phyloP scores from a whole-genome alignment of 1,140 invertebrate species.

The Thrips palmi region DNA sequence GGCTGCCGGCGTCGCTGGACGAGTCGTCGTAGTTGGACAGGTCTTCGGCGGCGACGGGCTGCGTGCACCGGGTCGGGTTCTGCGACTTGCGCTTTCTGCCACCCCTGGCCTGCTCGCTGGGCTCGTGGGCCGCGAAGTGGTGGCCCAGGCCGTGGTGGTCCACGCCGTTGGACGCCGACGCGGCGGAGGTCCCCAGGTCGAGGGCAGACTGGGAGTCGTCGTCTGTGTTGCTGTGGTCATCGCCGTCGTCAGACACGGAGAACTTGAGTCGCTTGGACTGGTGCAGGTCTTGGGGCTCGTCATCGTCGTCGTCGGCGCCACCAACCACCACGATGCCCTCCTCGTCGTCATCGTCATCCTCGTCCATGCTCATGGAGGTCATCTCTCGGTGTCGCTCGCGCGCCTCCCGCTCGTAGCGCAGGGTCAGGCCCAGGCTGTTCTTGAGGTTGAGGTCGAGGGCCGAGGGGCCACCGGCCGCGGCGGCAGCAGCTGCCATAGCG shows the following conservation, averaged over 20 bases:
- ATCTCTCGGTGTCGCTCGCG: conserved; percentile 7
- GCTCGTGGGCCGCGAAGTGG: too few species aligned
- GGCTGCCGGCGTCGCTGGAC: conserved; percentile 32
- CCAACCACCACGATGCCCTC: conserved; percentile 41
- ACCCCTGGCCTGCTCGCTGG: conserved; percentile 19
- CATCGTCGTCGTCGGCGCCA: conserved; percentile 43
- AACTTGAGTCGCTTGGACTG: conserved; percentile 39
- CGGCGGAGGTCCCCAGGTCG: too few species aligned
- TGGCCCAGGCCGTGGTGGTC: too few species aligned
- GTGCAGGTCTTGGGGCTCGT: conserved; percentile 25
- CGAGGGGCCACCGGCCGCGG: conserved; percentile 45
- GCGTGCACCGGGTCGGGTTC: conserved; percentile 69
- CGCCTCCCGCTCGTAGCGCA: conserved; percentile 27
- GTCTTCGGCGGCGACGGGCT: conserved; percentile 24
- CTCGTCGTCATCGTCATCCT: conserved; percentile 32
- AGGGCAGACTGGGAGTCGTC: too few species aligned
- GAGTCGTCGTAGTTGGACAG: conserved; percentile 43
- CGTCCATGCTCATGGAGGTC: conserved; percentile 24
- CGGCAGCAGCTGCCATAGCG: conserved; percentile 30
- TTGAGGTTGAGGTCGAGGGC: conserved; percentile 45
- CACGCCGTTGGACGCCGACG: too few species aligned
- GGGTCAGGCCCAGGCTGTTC: conserved; percentile 36
- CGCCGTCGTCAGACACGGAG: conserved; percentile 36
- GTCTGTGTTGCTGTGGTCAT: conserved; percentile 37
- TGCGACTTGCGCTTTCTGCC: conserved; percentile 72